Conservation (phyloP, 2,113 vertebrate genomes). For the Rattus rattus region DNA sequence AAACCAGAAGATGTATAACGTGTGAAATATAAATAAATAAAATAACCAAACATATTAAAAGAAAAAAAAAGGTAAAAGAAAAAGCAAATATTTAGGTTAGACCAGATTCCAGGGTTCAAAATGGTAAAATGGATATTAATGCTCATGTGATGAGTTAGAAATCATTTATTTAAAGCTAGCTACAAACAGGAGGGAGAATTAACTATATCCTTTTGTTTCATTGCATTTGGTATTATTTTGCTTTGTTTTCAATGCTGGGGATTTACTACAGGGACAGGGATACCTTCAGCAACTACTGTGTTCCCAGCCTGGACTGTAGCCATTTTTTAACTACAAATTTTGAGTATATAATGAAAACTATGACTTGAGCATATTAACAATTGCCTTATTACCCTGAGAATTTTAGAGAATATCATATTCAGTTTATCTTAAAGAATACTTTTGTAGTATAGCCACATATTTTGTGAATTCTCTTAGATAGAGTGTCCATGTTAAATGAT, state of each 20-base stretch:
- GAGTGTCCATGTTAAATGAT: constrained; percentile 48
- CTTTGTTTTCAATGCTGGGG: neutral
- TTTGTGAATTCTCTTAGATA: constrained; percentile 25
- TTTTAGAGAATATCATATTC: neutral
- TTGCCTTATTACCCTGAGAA: neutral
- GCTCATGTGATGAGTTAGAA: neutral
- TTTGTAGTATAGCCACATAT: constrained; percentile 54
- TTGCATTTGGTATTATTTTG: neutral
- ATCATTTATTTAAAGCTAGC: neutral
- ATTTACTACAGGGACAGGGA: neutral
- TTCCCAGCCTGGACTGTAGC: neutral
- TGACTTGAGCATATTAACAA: neutral
- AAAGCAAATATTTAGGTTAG: neutral
- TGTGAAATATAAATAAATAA: no score
- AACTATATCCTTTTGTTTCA: neutral
- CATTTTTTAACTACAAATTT: neutral
- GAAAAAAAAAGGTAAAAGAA: no score
- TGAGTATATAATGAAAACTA: neutral
- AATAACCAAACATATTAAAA: no score
- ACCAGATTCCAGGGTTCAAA: neutral
- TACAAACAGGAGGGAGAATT: neutral
- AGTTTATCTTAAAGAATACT: constrained; percentile 22
- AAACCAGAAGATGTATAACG: no score
- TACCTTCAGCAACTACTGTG: neutral
- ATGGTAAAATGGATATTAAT: neutral